phyloP scores from a whole-genome alignment of 1,140 invertebrate genomes.

The Lethrus apterus region DNA sequence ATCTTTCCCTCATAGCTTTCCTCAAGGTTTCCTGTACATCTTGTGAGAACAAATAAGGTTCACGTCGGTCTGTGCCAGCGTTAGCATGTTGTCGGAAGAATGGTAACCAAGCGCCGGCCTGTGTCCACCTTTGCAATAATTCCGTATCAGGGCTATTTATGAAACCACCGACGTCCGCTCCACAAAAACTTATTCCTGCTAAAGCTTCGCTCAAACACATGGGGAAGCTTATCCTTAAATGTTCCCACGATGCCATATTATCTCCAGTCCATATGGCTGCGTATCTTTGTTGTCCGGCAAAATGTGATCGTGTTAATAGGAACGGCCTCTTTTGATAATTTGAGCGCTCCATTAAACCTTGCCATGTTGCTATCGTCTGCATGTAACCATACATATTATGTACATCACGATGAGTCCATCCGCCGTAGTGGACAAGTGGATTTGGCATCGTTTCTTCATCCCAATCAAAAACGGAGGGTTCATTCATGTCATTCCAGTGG shows the following conservation, averaged over 20 bases:
- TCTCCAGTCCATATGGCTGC: slow-evolving; percentile 97
- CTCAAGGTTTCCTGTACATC: slow-evolving; percentile 65
- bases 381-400: slow-evolving; percentile 89
- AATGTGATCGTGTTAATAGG: slow-evolving; percentile 79
- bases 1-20: slow-evolving; percentile 70
- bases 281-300: slow-evolving; percentile 82
- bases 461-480: slow-evolving; percentile 68
- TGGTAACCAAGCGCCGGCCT: slow-evolving; percentile 55
- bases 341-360: slow-evolving; percentile 67
- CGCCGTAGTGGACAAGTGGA: slow-evolving; percentile 53
- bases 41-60: slow-evolving; percentile 88
- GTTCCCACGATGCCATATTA: slow-evolving; percentile 86
- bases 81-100: slow-evolving; percentile 55
- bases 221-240: slow-evolving; percentile 77
- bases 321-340: slow-evolving; percentile 71
- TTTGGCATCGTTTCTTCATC: slow-evolving; percentile 58
- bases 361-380: slow-evolving; percentile 58
- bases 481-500: slow-evolving; percentile 78
- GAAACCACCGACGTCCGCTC: slow-evolving; percentile 95
- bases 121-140: slow-evolving; percentile 90
- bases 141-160: slow-evolving; percentile 89
- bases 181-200: slow-evolving; percentile 73
- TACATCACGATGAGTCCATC: slow-evolving; percentile 83
- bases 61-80: slow-evolving; percentile 86
- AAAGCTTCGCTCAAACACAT: slow-evolving; percentile 89